Conservation (phyloP, 2,797 vertebrate species). For the Liasis olivaceus region DNA sequence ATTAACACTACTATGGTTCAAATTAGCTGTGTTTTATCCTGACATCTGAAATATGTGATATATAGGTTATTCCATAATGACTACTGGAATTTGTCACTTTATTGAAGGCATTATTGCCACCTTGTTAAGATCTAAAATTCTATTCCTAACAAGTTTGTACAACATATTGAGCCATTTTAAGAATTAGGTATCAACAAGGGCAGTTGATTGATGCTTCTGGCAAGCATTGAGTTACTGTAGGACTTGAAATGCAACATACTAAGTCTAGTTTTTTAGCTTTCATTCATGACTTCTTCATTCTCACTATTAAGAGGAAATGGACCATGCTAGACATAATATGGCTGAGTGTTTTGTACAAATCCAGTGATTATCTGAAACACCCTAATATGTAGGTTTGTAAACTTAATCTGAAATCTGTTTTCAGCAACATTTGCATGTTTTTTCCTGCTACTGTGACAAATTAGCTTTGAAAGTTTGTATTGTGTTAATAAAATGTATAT, state of each 20-base stretch:
- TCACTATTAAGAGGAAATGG: background rate
- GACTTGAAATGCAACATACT: background rate
- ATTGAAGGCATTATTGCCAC: background rate
- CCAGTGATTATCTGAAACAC: background rate
- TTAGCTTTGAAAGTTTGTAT: background rate
- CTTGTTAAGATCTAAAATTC: background rate
- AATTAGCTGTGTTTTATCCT: background rate
- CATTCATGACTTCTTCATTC: background rate
- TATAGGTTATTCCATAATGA: background rate
- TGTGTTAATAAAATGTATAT: background rate
- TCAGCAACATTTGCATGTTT: background rate
- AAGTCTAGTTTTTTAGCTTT: background rate
- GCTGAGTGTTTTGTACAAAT: background rate
- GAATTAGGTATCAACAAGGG: background rate
- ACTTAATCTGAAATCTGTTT: background rate
- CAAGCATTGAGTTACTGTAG: background rate
- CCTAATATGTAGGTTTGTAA: background rate
- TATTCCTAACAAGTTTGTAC: background rate
- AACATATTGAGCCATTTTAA: background rate
- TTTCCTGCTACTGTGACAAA: background rate
- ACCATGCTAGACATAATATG: background rate
- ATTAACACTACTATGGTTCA: background rate
- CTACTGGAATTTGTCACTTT: background rate
- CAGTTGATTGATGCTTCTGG: background rate
- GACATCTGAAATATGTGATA: background rate